Conservation (phyloP, 2,113 vertebrate species). For the Oryctolagus cuniculus region DNA sequence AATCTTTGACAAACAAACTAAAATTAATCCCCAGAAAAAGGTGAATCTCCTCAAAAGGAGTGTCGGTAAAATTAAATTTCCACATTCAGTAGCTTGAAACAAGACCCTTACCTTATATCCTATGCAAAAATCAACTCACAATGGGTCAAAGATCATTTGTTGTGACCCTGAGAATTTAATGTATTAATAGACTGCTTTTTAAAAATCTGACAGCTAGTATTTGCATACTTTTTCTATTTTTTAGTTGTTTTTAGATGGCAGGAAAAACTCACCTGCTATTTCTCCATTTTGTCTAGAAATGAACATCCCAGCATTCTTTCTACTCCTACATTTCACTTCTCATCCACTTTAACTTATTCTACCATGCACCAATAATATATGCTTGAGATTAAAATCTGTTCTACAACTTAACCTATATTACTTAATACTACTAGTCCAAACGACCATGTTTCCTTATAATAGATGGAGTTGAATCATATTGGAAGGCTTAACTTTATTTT, state of each 20-base stretch:
- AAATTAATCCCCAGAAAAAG: too few relatives aligned
- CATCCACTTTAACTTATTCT: background rate
- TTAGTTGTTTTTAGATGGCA: background rate
- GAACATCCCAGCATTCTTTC: background rate
- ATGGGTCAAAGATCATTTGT: too few relatives aligned
- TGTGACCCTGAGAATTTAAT: too few relatives aligned
- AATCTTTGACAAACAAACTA: too few relatives aligned
- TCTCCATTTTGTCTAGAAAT: background rate
- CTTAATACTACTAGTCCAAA: background rate
- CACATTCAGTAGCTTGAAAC: too few relatives aligned
- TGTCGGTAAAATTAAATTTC: too few relatives aligned
- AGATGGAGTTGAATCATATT: background rate
- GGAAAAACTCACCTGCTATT: background rate
- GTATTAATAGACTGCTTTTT: too few relatives aligned
- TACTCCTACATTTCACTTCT: background rate
- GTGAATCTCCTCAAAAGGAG: too few relatives aligned
- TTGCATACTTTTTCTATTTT: background rate
- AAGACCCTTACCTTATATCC: too few relatives aligned
- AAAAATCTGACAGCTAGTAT: background rate
- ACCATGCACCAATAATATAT: background rate
- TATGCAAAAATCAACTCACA: too few relatives aligned
- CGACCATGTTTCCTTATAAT: background rate
- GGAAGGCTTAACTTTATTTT: background rate
- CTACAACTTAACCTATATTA: background rate
- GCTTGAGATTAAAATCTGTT: background rate